Conservation (phyloP, 2,888 invertebrate species). For the Phortica okadai region DNA sequence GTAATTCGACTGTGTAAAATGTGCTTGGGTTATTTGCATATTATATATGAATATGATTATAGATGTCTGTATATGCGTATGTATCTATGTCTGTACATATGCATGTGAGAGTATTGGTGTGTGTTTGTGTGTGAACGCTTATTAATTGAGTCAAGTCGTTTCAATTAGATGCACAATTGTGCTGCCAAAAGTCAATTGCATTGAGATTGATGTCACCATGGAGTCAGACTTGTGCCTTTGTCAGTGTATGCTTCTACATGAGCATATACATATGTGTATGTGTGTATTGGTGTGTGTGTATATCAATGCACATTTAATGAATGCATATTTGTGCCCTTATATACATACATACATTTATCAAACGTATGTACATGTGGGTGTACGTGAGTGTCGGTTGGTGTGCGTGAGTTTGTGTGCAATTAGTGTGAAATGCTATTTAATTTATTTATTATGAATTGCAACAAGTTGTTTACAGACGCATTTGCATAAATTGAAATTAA, state of each 20-base stretch:
- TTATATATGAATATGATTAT: conserved; percentile 33
- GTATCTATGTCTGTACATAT: conserved; percentile 28
- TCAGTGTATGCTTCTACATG: conserved; percentile 4
- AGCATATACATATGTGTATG: neutral
- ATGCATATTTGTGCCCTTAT: neutral
- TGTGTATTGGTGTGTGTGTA: conserved; percentile 43
- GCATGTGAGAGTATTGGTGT: conserved; percentile 19
- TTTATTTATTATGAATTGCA: conserved; percentile 71
- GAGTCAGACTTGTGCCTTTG: conserved; percentile 17
- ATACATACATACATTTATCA: neutral
- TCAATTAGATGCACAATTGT: conserved; percentile 69
- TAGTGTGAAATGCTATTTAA: conserved; percentile 71
- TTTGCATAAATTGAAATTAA: conserved; percentile 71
- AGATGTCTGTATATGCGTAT: conserved; percentile 33
- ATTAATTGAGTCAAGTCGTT: conserved; percentile 69
- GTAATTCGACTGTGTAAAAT: conserved; percentile 12
- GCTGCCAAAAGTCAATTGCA: conserved; percentile 72
- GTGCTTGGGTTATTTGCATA: conserved; percentile 14
- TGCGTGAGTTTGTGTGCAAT: conserved; percentile 60
- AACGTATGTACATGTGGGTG: neutral
- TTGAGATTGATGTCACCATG: conserved; percentile 64
- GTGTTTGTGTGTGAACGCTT: conserved; percentile 44
- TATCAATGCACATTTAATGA: conserved; percentile 66
- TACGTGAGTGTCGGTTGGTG: conserved; percentile 35
- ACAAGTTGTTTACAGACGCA: conserved; percentile 71